A percentile compares a stretch with the other conserved stretches of the same genome.
phyloP scores from a whole-genome alignment of 2,113 vertebrate genomes.

The Tringa solitaria region DNA sequence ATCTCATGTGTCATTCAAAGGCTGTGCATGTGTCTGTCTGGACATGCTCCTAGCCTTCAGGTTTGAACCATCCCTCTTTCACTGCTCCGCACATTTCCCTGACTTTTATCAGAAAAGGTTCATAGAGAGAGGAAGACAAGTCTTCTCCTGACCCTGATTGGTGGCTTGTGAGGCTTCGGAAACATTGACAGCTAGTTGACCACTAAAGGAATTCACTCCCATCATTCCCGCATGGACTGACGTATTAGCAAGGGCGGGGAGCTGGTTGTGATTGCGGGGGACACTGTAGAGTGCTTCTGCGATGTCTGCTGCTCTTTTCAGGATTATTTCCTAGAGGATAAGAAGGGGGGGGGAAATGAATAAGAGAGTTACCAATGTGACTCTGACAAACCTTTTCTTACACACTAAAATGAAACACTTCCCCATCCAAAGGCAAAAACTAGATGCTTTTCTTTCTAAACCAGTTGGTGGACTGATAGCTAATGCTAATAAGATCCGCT shows the following conservation, averaged over 20 bases:
- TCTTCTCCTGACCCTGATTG: slow-evolving; percentile 87
- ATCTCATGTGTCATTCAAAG: not conserved
- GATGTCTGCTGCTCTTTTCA: slow-evolving; percentile 97
- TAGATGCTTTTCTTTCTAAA: not conserved
- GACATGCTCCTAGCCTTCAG: not conserved
- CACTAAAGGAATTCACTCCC: slow-evolving; percentile 96
- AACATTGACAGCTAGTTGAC: slow-evolving; percentile 95
- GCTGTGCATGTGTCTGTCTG: not conserved
- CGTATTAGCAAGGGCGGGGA: slow-evolving; percentile 86
- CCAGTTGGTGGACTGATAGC: not conserved
- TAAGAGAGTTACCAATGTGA: not conserved
- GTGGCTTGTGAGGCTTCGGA: slow-evolving; percentile 89
- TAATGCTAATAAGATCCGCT: not conserved
- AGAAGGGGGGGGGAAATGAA: not conserved
- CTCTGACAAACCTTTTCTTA: not conserved
- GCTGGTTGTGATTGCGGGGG: slow-evolving; percentile 95
- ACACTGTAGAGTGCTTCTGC: slow-evolving; percentile 98
- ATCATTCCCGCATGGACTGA: slow-evolving; percentile 93
- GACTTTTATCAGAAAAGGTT: not conserved
- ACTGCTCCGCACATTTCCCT: not conserved
- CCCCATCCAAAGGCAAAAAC: not conserved
- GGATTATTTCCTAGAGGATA: slow-evolving; percentile 88
- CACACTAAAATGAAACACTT: not conserved
- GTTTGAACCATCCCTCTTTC: not conserved
- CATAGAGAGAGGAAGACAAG: not conserved